These are phyloP conservation scores for Lynx canadensis DNA, from an alignment of 2,113 vertebrate genomes.

Conservation along the genomic window DNA sequence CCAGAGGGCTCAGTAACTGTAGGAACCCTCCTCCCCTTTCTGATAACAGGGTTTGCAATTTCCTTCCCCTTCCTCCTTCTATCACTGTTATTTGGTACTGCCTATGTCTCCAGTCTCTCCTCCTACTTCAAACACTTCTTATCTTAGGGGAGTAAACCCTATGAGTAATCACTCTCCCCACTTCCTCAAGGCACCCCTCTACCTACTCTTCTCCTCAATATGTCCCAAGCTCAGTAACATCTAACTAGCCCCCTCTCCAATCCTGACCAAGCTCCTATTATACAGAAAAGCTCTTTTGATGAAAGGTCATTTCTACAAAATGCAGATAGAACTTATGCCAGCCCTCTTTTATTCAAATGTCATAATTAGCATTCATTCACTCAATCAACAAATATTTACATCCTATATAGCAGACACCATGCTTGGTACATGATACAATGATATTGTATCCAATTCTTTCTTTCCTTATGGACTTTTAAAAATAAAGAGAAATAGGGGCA, in stretches of 20 bases:
- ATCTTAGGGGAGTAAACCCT: conserved; percentile 16
- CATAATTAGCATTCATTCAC: background rate
- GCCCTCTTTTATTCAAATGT: background rate
- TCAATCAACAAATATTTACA: background rate
- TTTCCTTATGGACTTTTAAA: background rate
- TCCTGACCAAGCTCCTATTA: background rate
- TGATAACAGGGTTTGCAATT: conserved; percentile 49
- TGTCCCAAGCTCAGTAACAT: background rate
- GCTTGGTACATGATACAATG: too few relatives aligned
- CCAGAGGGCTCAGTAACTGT: background rate
- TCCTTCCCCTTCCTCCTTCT: conserved; percentile 55
- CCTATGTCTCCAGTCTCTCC: background rate
- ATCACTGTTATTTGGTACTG: background rate
- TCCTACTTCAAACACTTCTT: conserved; percentile 29
- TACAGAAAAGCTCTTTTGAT: background rate
- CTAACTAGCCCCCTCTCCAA: background rate
- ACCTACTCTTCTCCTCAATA: background rate
- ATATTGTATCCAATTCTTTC: background rate
- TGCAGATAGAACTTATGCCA: background rate
- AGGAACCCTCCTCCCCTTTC: conserved; percentile 2
- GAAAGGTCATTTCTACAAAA: background rate
- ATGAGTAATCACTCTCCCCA: background rate
- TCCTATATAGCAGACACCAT: background rate
- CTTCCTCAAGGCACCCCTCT: background rate
- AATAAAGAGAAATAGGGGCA: background rate